Evolutionary conservation across 2,113 vertebrate species (phyloP), one percentile per base, ranked within the genome.

Genomic region (Strix uralensis): DNA sequence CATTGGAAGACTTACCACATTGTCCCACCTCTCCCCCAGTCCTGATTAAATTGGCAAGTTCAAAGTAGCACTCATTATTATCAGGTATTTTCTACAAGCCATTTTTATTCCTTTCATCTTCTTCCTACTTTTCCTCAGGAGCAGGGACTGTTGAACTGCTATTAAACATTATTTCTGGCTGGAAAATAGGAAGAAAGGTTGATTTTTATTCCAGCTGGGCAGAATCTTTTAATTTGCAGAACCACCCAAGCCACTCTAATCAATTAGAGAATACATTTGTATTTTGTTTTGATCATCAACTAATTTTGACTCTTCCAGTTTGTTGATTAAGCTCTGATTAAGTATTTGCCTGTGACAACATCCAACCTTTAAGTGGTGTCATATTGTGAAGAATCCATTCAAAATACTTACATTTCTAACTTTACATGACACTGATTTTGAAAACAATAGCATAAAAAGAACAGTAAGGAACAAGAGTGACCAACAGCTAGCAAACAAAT

Each of bases 251-350:
- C 52, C 42, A 86, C 75, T 94, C 59, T 88, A 93, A 96, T 94
- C 67, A 86, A 77, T 90, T 94, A 90, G 38, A 89, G 62, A 90
- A 88, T 80, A 66, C 62, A 83, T 86, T 88, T 81, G 65, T 94
- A 73, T 96, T 94, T 92, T 94, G 71, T 81, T 96, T 96, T 81
- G 54, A 90, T 96, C 70, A 85, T 96, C 57, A 95, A 58, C 49
- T 92, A 83, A 86, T 92, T 93, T 92, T 82, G 54, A 91, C 80
- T 84, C 81, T 80, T 95, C 63, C 42, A 93, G 87, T 86, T 96
- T 95, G 86, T 90, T 94, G 92, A 92, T 93, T 91, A 96, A 95
- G 72, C 13, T 86, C 63, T 95, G 87, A 93, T 93, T 96, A 94
- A 90, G 46, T 73, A 81, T 81, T 78, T 93, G 32, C 85, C 85